Evolutionary conservation across 2,113 vertebrate species (phyloP), one percentile per base, ranked within the genome.

Genomic region (Hypocryptadius cinnamomeus): DNA sequence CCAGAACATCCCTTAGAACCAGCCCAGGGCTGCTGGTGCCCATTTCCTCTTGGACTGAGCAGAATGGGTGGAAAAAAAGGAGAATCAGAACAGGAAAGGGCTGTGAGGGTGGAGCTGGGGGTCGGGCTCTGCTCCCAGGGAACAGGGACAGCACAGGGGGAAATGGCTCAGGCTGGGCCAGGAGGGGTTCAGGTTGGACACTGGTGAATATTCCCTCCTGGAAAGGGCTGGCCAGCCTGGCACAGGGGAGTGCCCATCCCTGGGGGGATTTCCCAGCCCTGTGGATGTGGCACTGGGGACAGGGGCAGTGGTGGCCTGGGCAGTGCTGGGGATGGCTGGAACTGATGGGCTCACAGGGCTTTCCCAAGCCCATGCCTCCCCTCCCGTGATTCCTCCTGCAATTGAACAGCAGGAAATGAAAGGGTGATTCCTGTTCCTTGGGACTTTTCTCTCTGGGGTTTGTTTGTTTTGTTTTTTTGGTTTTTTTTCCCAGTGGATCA

Each of bases 21-120:
- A 12, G 0, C 28, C 48, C 35, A 13, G 63, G 33, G 2, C 30
- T 31, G 30, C 21, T 33, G 44, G 28, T 53, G 20, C 42, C 40
- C 1, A 0, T 14, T 22, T 30, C 11, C 28, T 71, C 31, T 12
- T 5, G 10, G 17, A 1, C 0, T 24, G 72, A 22, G 31, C 28
- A 60, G 54, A 17, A 15, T 3, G 39, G 54, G 60, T 14, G 8
- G 25, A 37, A 53, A 23, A 9, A 39, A 14, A 31, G 24, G n/a
- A 22, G 51, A 37, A 76, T 4, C 3, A 20, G 59, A 2, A 2
- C 15, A 8, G 51, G 33, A 12, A 59, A 33, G 35, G 11, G 19
- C 69, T 40, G n/a, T 14, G 70, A 84, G 48, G 39, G 9, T 21
- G 47, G 17, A 44, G 13, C 27, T 2, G 27, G 66, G 21, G 13